These are phyloP conservation scores for Clitarchus hookeri DNA, from an alignment of 2,888 invertebrate species.

Conservation along the genomic window DNA sequence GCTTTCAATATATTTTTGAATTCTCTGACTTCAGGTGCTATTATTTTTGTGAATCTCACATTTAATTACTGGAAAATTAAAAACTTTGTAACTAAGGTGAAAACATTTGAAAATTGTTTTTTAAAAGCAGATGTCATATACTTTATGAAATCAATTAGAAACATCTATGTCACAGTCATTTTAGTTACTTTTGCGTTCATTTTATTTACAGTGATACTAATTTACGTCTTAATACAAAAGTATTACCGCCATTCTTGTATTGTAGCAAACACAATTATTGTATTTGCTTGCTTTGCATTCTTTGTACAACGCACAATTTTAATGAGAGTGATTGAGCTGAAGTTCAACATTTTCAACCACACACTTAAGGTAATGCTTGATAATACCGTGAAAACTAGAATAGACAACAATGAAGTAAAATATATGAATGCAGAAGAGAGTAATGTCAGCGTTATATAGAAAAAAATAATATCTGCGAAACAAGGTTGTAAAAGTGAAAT, in stretches of 20 bases:
- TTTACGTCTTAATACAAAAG: neutral
- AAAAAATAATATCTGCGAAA: neutral
- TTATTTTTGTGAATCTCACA: neutral
- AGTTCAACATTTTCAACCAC: neutral
- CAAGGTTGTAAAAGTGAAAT: neutral
- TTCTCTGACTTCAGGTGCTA: neutral
- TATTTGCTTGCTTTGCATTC: neutral
- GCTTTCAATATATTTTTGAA: neutral
- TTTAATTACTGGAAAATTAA: neutral
- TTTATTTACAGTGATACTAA: neutral
- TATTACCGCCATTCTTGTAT: neutral
- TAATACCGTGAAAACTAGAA: neutral
- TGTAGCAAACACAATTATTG: neutral
- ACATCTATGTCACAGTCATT: neutral
- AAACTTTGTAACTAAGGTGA: neutral
- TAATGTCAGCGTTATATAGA: neutral
- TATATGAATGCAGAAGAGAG: neutral
- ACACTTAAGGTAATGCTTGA: neutral
- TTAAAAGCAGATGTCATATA: neutral
- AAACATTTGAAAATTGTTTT: neutral
- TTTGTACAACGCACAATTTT: neutral
- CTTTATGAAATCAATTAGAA: neutral
- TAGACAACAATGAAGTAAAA: neutral
- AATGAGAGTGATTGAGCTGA: neutral
- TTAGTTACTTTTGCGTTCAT: neutral